Base-by-base conservation (phyloP, 2,888 invertebrate species). In the Sclerodermus sp. region DNA sequence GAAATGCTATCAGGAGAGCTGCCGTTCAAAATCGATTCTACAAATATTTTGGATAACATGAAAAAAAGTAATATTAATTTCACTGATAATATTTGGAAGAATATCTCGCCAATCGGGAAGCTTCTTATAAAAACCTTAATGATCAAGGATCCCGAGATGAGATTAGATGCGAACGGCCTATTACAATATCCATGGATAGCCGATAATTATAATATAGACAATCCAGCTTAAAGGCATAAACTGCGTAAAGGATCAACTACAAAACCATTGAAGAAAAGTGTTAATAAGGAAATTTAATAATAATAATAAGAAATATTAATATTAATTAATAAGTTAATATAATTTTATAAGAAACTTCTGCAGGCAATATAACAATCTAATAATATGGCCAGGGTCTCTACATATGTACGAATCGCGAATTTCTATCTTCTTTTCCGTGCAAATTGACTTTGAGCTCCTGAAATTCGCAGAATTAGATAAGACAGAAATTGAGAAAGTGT, bases 1-100 rank as follows among this genome's bases (percentile, higher is more conserved):
- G 89, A 89, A 48, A 87, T 92, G 87, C 79, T 96, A 41, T 89
- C 91, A 54, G 96, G 96, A 0, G 86, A 87, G 67, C 89, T 92
- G 0, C 96, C 96, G 1, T 96, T 95, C 81, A 88, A 89, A 62
- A 84, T 85, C 0, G 77, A 84, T 4, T 86, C 86, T 1, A 82
- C 85, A 37, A 87, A 88, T 56, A 88, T 93, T 51, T 92, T 93
- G 84, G 85, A 88, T 52, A 80, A 91, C 52, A 93, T 95, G 48
- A 85, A 88, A 62, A 82, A 83, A 2, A 93, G 93, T 2, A 85
- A 88, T 57, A 91, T 94, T 71, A 84, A 85, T 55, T 90, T 94
- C 79, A 84, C 87, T 45, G 87, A 86, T 58, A 71, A 80, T 10
- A 84, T 84, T 2, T 94, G 94, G 93, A 81, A 81, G 0, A 81